Conservation (phyloP, 1,140 invertebrate genomes). For the Wiebesia pumilae region DNA sequence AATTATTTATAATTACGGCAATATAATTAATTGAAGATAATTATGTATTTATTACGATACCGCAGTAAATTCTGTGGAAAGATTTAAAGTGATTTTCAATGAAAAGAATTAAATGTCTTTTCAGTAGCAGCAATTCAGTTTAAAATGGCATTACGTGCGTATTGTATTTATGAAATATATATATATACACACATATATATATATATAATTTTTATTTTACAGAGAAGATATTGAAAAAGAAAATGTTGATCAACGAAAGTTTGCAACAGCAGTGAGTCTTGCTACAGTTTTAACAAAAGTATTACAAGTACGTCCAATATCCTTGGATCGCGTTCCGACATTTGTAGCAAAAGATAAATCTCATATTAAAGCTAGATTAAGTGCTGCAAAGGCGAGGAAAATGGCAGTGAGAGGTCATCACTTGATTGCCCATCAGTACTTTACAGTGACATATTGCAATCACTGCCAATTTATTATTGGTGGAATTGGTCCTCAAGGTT, state of each 20-base stretch:
- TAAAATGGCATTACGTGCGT: background rate
- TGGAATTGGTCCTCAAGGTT: slow-evolving; percentile 95
- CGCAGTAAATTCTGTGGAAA: too few species aligned
- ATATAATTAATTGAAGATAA: background rate
- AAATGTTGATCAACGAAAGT: slow-evolving; percentile 79
- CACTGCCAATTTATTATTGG: slow-evolving; percentile 94
- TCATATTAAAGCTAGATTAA: slow-evolving; percentile 80
- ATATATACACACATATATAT: too few species aligned
- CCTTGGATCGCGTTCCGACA: slow-evolving; percentile 82
- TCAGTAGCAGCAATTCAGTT: background rate
- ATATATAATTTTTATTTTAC: slow-evolving; percentile 58
- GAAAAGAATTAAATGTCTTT: background rate
- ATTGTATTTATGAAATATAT: background rate
- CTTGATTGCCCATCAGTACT: slow-evolving; percentile 91
- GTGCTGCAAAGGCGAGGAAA: slow-evolving; percentile 85
- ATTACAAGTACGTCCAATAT: slow-evolving; percentile 79
- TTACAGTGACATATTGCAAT: slow-evolving; percentile 92
- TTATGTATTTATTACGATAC: background rate
- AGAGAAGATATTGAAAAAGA: slow-evolving; percentile 85
- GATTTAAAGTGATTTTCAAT: too few species aligned
- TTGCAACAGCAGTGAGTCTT: slow-evolving; percentile 85
- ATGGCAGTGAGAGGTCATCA: slow-evolving; percentile 90
- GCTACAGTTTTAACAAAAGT: slow-evolving; percentile 86
- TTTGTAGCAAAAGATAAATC: slow-evolving; percentile 91
- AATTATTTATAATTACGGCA: too few species aligned